A percentile compares a stretch with the other conserved stretches of the same genome.
Conservation (phyloP, 1,140 invertebrate species). For the Tetranychus cinnabarinus region DNA sequence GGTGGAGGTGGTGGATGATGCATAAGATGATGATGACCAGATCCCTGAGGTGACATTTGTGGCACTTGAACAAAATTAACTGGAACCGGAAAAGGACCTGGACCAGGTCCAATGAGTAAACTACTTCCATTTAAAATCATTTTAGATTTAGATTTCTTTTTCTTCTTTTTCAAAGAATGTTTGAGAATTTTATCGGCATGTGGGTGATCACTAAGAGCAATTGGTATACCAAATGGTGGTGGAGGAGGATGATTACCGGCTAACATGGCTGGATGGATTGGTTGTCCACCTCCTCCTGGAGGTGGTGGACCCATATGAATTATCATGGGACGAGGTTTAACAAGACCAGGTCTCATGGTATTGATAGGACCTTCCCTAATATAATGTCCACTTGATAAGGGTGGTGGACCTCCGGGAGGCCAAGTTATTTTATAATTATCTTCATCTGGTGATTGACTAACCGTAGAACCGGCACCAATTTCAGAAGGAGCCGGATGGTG, state of each 20-base stretch:
- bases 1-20: constrained; percentile 3
- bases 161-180: constrained; percentile 5
- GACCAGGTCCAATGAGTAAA: no score
- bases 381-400: no score
- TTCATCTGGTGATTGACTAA: constrained; percentile 23
- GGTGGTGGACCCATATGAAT: constrained; percentile 50
- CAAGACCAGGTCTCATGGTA: constrained; percentile 21
- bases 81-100: background rate
- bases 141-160: constrained; percentile 2
- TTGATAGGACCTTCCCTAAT: no score
- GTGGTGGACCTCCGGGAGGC: constrained; percentile 38
- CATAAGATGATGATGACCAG: constrained; percentile 4
- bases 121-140: background rate
- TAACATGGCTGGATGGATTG: constrained; percentile 12
- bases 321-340: constrained; percentile 21
- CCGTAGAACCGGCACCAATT: background rate
- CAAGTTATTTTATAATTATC: constrained; percentile 61
- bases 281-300: constrained; percentile 28
- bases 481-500: constrained; percentile 15
- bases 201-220: background rate
- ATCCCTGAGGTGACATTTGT: background rate
- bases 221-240: constrained; percentile 8
- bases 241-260: constrained; percentile 11
- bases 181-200: constrained; percentile 2
- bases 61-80: background rate